Conservation (phyloP, 2,797 vertebrate genomes). For the Spheniscus humboldti region DNA sequence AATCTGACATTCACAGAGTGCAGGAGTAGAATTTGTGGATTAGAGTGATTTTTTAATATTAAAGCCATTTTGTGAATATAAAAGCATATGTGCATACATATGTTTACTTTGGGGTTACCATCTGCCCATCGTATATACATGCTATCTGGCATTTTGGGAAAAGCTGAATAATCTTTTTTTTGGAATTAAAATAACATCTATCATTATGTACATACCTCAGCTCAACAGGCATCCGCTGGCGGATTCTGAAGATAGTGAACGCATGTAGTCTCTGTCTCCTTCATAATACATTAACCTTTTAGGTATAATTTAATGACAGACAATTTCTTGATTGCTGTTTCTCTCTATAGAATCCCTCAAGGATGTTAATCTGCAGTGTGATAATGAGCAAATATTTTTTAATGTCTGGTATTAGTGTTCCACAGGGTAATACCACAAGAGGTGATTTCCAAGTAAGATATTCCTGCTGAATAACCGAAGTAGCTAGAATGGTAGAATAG, state of each 20-base stretch:
- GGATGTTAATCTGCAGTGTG: neutral
- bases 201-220: neutral
- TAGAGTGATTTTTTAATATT: neutral
- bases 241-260: neutral
- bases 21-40: neutral
- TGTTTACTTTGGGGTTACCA: neutral
- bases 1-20: neutral
- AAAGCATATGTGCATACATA: constrained; percentile 11
- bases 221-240: neutral
- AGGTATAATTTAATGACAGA: neutral
- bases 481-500: neutral
- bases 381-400: constrained; percentile 20
- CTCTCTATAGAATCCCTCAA: neutral
- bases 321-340: neutral
- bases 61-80: neutral
- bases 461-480: neutral
- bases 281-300: neutral
- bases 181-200: neutral
- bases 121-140: neutral
- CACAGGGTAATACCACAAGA: neutral
- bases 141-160: neutral
- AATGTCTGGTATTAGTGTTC: neutral
- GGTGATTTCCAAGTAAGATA: neutral
- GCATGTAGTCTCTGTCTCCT: neutral
- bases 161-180: neutral